These are phyloP conservation scores for Zingel zingel DNA, from an alignment of 2,113 vertebrate species.

Conservation along the genomic window DNA sequence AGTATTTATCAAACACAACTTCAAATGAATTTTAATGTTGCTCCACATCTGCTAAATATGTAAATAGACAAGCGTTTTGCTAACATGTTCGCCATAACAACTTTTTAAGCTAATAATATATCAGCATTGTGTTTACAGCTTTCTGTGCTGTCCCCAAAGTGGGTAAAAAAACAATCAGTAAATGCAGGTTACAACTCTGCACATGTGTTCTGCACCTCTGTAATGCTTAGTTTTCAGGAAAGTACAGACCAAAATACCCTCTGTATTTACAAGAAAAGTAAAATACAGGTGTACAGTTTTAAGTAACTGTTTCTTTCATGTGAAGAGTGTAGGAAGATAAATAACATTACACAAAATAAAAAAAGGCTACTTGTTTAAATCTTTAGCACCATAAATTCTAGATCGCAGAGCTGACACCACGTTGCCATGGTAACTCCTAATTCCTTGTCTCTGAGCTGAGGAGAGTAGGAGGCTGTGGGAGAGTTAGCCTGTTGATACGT, in stretches of 20 bases:
- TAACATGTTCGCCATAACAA: neutral
- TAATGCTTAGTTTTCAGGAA: slow-evolving; percentile 32
- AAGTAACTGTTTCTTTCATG: neutral
- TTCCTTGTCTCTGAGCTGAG: slow-evolving; percentile 21
- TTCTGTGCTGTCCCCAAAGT: neutral
- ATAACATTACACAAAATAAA: neutral
- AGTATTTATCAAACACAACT: neutral
- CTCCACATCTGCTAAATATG: slow-evolving; percentile 6
- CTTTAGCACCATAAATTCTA: neutral
- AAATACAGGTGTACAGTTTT: slow-evolving; percentile 20
- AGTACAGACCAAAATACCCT: slow-evolving; percentile 44
- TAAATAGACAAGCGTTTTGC: neutral
- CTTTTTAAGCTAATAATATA: neutral
- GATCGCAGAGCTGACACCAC: neutral
- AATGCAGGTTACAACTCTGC: neutral
- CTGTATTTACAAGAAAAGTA: slow-evolving; percentile 13
- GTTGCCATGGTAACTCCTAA: slow-evolving; percentile 14
- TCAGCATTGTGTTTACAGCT: neutral
- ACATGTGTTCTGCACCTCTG: slow-evolving; percentile 1
- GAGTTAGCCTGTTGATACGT: slow-evolving; percentile 64
- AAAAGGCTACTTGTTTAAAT: neutral
- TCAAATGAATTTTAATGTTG: neutral
- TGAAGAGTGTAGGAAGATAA: slow-evolving; percentile 9
- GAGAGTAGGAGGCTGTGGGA: slow-evolving; percentile 59
- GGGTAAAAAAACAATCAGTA: neutral